Percentiles rank a stretch among this genome's conserved stretches.
These are phyloP conservation scores for Eolophus roseicapilla DNA, from an alignment of 2,113 vertebrate species.

Conservation along the genomic window DNA sequence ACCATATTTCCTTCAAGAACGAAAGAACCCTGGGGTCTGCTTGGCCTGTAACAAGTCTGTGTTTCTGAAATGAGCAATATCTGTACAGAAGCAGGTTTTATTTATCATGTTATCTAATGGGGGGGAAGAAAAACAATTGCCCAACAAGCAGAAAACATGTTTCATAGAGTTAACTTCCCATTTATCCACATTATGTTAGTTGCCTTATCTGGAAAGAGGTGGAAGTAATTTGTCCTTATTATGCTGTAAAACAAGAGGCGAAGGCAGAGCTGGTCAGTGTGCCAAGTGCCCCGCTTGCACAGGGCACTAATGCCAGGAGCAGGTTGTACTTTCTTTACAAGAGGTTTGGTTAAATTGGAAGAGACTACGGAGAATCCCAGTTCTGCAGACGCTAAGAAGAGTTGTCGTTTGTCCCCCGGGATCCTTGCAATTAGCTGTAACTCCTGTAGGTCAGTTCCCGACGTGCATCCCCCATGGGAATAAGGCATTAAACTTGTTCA, in stretches of 20 bases:
- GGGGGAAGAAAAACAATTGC: slow-evolving; percentile 60
- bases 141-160: slow-evolving; percentile 54
- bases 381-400: background rate
- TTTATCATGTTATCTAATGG: slow-evolving; percentile 75
- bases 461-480: background rate
- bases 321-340: background rate
- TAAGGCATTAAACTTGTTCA: slow-evolving; percentile 35
- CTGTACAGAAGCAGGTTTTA: slow-evolving; percentile 82
- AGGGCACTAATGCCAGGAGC: slow-evolving; percentile 4
- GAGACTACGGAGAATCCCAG: slow-evolving; percentile 24
- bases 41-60: slow-evolving; percentile 74
- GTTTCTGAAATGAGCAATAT: slow-evolving; percentile 76
- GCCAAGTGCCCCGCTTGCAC: background rate
- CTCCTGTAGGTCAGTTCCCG: background rate
- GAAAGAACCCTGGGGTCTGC: slow-evolving; percentile 49
- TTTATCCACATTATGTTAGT: slow-evolving; percentile 69
- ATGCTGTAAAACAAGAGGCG: slow-evolving; percentile 13
- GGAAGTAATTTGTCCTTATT: slow-evolving; percentile 55
- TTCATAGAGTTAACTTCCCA: slow-evolving; percentile 65
- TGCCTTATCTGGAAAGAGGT: slow-evolving; percentile 70
- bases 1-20: slow-evolving; percentile 67
- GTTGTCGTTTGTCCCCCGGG: background rate
- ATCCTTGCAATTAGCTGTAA: slow-evolving; percentile 26
- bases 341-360: slow-evolving; percentile 38
- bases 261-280: slow-evolving; percentile 30